phyloP scores from a whole-genome alignment of 2,113 vertebrate species.

The Cricetomys ansorgei region DNA sequence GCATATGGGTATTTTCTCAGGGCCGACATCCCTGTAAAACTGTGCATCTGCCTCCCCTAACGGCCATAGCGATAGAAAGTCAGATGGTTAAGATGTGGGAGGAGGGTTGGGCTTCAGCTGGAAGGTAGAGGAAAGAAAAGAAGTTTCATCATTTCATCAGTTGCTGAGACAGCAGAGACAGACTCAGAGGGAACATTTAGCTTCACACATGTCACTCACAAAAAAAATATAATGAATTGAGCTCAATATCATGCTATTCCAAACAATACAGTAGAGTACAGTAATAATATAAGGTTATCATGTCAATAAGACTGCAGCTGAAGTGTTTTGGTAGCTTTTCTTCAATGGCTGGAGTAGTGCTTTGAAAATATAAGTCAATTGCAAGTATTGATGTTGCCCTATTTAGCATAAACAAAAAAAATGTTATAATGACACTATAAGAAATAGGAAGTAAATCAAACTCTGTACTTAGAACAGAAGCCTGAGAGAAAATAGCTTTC shows the following conservation, averaged over 20 bases:
- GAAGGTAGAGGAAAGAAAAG: neutral
- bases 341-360: neutral
- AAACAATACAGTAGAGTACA: neutral
- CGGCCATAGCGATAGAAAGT: neutral
- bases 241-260: neutral
- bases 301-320: neutral
- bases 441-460: neutral
- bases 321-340: neutral
- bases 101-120: neutral
- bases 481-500: neutral
- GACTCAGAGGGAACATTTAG: neutral
- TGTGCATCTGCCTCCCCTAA: neutral
- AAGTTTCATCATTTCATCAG: neutral
- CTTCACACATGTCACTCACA: neutral
- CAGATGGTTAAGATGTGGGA: neutral
- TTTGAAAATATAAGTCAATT: neutral
- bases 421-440: no score
- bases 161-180: neutral
- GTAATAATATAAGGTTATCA: neutral
- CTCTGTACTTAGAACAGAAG: neutral
- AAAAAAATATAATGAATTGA: conserved; percentile 5
- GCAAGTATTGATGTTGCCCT: neutral
- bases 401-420: neutral
- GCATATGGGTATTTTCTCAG: neutral
- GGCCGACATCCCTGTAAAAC: neutral